Evolutionary conservation across 2,797 vertebrate genomes (phyloP), one percentile per base, ranked within the genome.

Genomic region (Psittacula derbiana): DNA sequence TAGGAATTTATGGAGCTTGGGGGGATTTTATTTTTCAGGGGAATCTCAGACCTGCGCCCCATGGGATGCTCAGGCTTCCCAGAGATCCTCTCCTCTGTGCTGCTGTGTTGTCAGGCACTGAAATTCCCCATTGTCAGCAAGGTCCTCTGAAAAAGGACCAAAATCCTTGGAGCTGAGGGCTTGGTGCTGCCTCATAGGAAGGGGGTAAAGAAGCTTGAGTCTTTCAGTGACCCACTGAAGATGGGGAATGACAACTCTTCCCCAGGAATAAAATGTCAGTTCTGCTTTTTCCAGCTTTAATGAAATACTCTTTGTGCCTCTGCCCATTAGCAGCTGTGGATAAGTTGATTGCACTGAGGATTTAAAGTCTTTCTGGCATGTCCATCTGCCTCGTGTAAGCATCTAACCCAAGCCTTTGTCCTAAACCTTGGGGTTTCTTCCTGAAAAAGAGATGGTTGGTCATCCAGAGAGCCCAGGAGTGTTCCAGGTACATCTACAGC

Each of bases 71-170:
- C 23, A 12, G 31, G 10, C 38, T 71, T 33, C 47, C 21, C 0
- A 3, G 55, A 33, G 47, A 58, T 28, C 57, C 30, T 67, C 20
- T 46, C 53, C 40, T 38, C 73, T 11, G 23, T 14, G 8, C 19
- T 0, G 0, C 28, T 0, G 1, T 11, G 17, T 6, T 55, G 30
- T 15, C 25, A 18, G 38, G n/a, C 36, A 3, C 31, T 5, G 33
- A 12, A 64, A 65, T 41, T 53, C 60, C 64, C 50, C 9, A 12
- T 8, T 41, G 41, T 33, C 47, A 60, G 55, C 65, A 80, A 60
- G 57, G 75, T 11, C 60, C 30, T 23, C 19, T 15, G 50, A 41
- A 50, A 80, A 78, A 47, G 18, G 73, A 86, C 16, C 31, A 62
- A 74, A 78, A 50, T 15, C 73, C 47, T 80, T 4, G 0, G 72